Evolutionary conservation across 30 jellyfish, hydroid and myxozoan genomes (phyloP).

Genomic region (Aurelia aurita complex sp. Pacific): DNA sequence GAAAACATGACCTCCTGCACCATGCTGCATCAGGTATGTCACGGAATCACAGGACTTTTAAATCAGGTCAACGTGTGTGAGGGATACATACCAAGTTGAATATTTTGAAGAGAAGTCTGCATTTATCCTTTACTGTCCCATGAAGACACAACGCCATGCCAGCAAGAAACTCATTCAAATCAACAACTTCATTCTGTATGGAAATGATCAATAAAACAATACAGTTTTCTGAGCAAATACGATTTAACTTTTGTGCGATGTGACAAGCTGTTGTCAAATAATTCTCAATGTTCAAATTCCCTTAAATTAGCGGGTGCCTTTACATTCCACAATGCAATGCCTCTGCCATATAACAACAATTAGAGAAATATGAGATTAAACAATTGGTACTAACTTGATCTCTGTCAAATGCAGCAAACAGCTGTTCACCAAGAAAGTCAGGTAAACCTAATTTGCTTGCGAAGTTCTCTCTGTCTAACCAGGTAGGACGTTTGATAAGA

Average conservation of each 20-base stretch:
- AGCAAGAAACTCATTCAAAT: slow-evolving; percentile 77
- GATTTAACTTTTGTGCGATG: not conserved
- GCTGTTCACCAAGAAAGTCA: slow-evolving; percentile 82
- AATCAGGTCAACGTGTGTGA: not conserved
- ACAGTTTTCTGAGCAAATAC: not conserved
- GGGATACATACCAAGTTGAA: slow-evolving; percentile 67
- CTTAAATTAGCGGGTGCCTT: too few species aligned
- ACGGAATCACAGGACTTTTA: too few species aligned
- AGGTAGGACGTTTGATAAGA: slow-evolving; percentile 82
- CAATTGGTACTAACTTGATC: slow-evolving; percentile 52
- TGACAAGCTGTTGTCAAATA: not conserved
- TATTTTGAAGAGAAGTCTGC: slow-evolving; percentile 76
- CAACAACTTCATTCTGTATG: slow-evolving; percentile 79
- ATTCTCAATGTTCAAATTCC: too few species aligned
- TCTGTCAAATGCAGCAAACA: slow-evolving; percentile 85
- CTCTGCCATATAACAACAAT: too few species aligned
- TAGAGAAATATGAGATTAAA: too few species aligned
- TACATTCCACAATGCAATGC: too few species aligned
- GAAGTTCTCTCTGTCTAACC: slow-evolving; percentile 84
- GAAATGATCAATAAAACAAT: not conserved
- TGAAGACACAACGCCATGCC: slow-evolving; percentile 94
- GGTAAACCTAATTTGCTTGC: slow-evolving; percentile 80
- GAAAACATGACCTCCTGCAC: too few species aligned
- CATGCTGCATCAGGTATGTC: too few species aligned
- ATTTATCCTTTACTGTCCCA: slow-evolving; percentile 80